A percentile compares a stretch with the other conserved stretches of the same genome.
Conservation (phyloP, 2,113 vertebrate species). For the Globicephala melas region DNA sequence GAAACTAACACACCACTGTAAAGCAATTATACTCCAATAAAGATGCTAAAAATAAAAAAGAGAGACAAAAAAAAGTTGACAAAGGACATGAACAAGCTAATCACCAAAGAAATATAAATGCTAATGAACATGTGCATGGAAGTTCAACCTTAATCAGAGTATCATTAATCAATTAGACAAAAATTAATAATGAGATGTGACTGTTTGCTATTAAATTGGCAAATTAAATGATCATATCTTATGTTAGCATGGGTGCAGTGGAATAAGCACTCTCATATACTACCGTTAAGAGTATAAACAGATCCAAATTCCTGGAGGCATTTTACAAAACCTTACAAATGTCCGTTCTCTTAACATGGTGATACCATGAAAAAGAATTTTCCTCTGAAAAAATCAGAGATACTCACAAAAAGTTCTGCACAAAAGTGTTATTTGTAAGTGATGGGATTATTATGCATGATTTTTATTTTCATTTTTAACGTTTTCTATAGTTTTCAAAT, state of each 20-base stretch:
- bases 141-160: neutral
- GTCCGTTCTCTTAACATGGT: neutral
- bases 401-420: neutral
- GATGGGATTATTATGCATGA: neutral
- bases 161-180: neutral
- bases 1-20: no score
- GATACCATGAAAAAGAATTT: neutral
- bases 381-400: conserved; percentile 7
- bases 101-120: neutral
- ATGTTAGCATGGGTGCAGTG: neutral
- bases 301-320: neutral
- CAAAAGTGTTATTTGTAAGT: neutral
- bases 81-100: neutral
- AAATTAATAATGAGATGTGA: neutral
- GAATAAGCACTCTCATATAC: neutral
- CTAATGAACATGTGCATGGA: neutral
- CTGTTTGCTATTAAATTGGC: neutral
- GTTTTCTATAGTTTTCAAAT: neutral
- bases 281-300: neutral
- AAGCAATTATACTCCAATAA: no score
- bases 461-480: conserved; percentile 6
- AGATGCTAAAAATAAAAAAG: no score
- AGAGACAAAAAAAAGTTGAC: neutral
- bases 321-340: neutral
- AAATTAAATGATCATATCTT: conserved; percentile 3